Evolutionary conservation across 1,140 invertebrate genomes (phyloP).

Genomic region (Tachypleus tridentatus): DNA sequence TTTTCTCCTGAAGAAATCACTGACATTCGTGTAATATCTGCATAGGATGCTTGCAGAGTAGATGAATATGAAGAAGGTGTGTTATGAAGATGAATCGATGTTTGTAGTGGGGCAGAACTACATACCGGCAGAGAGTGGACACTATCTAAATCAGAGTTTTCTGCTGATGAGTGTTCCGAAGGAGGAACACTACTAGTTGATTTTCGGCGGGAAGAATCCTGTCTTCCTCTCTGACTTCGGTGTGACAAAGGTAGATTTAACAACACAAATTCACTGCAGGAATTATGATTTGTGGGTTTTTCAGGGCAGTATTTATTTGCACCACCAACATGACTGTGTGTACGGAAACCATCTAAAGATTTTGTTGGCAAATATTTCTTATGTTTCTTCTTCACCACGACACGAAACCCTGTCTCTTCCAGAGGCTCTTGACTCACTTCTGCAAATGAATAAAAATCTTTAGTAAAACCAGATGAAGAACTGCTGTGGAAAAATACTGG

Average conservation of each 20-base stretch:
- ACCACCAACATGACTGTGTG: conserved; percentile 24
- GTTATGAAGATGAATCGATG: conserved; percentile 26
- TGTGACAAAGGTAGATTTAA: conserved; percentile 4
- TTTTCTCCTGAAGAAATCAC: conserved; percentile 10
- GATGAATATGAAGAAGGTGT: conserved; percentile 34
- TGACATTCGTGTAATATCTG: conserved; percentile 53
- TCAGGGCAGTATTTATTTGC: conserved; percentile 3
- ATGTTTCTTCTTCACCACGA: conserved; percentile 57
- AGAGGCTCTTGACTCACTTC: conserved; percentile 11
- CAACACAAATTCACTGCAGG: conserved; percentile 5
- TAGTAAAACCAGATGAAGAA: conserved; percentile 10
- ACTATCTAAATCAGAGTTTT: conserved; percentile 53
- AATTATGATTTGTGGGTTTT: background rate
- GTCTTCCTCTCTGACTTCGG: conserved; percentile 14
- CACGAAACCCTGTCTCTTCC: conserved; percentile 45
- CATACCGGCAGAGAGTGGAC: conserved; percentile 56
- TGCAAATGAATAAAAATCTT: conserved; percentile 14
- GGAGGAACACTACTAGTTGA: conserved; percentile 48
- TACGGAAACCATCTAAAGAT: conserved; percentile 12
- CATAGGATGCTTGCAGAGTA: conserved; percentile 54
- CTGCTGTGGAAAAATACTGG: no score
- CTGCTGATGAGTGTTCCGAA: conserved; percentile 49
- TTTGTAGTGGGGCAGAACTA: conserved; percentile 36
- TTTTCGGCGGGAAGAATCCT: conserved; percentile 33
- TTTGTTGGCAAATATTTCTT: conserved; percentile 42